Percentiles rank a stretch among this genome's conserved stretches.
Evolutionary conservation across 1,140 invertebrate genomes (phyloP).

Genomic region (Drosophila varians): DNA sequence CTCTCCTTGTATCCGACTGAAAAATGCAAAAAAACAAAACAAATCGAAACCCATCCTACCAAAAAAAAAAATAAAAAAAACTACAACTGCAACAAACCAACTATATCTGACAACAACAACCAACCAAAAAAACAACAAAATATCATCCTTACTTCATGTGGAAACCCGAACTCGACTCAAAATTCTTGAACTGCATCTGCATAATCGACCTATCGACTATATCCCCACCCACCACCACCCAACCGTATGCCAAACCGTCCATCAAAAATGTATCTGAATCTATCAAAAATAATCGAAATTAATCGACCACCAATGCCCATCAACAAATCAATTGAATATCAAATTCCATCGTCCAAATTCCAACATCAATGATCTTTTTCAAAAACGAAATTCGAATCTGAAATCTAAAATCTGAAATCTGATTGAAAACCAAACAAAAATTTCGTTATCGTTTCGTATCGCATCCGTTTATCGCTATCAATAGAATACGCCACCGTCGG

Average conservation of each 20-base stretch:
- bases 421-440: slow-evolving; percentile 34
- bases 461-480: slow-evolving; percentile 67
- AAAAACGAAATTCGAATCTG: slow-evolving; percentile 30
- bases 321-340: too few species aligned
- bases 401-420: too few species aligned
- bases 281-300: slow-evolving; percentile 3
- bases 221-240: slow-evolving; percentile 12
- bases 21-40: slow-evolving; percentile 44
- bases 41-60: slow-evolving; percentile 58
- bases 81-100: slow-evolving; percentile 36
- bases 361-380: slow-evolving; percentile 4
- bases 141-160: slow-evolving; percentile 49
- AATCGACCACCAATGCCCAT: too few species aligned
- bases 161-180: slow-evolving; percentile 47
- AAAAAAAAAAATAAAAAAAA: slow-evolving; percentile 43
- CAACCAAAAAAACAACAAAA: slow-evolving; percentile 54
- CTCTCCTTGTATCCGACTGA: slow-evolving; percentile 46
- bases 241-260: slow-evolving; percentile 52
- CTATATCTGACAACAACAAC: slow-evolving; percentile 36
- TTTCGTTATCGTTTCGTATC: slow-evolving; percentile 66
- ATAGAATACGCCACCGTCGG: slow-evolving; percentile 97
- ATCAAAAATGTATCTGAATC: slow-evolving; percentile 16
- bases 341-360: slow-evolving; percentile 10
- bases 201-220: slow-evolving; percentile 26
- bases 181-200: slow-evolving; percentile 49